Conservation (phyloP, 2,113 vertebrate species). For the Melierax canorus region DNA sequence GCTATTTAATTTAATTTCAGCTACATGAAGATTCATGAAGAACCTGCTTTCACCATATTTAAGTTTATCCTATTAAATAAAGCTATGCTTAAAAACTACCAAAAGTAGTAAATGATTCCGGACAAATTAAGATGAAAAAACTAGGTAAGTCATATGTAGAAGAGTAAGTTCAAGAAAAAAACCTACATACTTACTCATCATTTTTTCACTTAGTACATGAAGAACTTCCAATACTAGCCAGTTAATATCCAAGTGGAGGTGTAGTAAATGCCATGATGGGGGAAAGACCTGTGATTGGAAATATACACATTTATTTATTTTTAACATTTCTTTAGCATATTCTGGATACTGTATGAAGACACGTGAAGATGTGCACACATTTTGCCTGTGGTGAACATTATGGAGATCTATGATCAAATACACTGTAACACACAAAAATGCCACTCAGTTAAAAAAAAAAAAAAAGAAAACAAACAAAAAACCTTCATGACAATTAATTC, state of each 20-base stretch:
- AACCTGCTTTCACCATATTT: neutral
- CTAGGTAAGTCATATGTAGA: neutral
- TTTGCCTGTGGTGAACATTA: neutral
- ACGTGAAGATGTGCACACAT: neutral
- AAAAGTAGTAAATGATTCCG: neutral
- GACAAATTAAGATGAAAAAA: neutral
- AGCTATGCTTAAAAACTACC: neutral
- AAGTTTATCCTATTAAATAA: neutral
- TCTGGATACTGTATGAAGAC: neutral
- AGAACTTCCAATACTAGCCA: conserved; percentile 92
- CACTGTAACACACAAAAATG: neutral
- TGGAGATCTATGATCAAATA: neutral
- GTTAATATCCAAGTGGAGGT: conserved; percentile 90
- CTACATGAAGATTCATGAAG: neutral
- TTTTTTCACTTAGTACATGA: conserved; percentile 84
- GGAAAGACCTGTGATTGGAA: conserved; percentile 82
- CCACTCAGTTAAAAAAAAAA: neutral
- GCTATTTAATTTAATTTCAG: neutral
- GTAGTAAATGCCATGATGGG: conserved; percentile 93
- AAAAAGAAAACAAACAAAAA: neutral
- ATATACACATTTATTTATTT: neutral
- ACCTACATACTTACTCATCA: conserved; percentile 78
- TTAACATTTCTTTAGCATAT: neutral
- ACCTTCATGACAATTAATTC: neutral
- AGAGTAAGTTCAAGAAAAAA: neutral